Conservation (phyloP, 2,797 vertebrate genomes). For the Fringilla coelebs region DNA sequence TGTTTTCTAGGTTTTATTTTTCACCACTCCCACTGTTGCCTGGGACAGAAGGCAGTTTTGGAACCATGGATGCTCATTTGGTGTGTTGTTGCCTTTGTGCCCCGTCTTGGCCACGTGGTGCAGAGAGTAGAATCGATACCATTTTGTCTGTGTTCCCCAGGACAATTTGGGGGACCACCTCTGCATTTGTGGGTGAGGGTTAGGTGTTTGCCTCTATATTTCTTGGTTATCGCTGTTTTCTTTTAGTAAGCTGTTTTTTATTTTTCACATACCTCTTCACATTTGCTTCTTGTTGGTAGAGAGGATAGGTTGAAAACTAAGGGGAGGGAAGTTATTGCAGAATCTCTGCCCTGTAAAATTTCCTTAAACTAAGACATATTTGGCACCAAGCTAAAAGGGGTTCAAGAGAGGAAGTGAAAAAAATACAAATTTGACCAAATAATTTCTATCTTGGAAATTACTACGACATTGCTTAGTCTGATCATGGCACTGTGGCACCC, state of each 20-base stretch:
- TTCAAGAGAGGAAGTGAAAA: background rate
- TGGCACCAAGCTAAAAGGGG: background rate
- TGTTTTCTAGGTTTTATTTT: background rate
- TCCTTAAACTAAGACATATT: background rate
- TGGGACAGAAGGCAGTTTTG: background rate
- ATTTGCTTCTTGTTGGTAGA: background rate
- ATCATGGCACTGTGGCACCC: background rate
- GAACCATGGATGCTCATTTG: background rate
- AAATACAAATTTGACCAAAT: background rate
- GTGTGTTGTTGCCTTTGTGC: background rate
- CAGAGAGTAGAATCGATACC: background rate
- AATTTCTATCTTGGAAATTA: background rate
- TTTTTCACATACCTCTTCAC: background rate
- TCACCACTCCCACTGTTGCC: background rate
- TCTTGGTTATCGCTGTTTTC: background rate
- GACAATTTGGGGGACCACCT: background rate
- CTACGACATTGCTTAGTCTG: background rate
- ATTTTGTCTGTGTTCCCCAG: background rate
- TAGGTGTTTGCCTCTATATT: background rate
- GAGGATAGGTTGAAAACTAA: background rate
- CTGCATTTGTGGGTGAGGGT: background rate
- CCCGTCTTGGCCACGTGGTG: background rate
- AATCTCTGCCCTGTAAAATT: background rate
- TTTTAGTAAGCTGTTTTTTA: background rate
- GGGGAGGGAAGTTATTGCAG: background rate